A percentile compares a stretch with the other conserved stretches of the same genome.
phyloP scores from a whole-genome alignment of 1,140 invertebrate species.

The Temnothorax longispinosus region DNA sequence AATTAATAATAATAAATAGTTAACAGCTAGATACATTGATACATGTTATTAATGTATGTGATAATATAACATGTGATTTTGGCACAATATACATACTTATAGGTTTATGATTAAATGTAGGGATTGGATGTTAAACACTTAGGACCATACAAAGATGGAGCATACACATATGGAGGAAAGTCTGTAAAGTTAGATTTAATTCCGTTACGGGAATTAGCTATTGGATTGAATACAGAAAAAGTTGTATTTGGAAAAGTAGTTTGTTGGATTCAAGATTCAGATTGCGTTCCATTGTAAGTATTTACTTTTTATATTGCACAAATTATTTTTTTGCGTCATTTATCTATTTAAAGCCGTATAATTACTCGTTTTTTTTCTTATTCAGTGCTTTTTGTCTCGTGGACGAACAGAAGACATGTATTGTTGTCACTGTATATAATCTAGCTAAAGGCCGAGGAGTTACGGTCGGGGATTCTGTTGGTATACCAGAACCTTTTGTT shows the following conservation, averaged over 20 bases:
- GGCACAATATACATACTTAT: slow-evolving; percentile 69
- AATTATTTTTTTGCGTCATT: not conserved
- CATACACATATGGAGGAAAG: slow-evolving; percentile 86
- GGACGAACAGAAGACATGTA: slow-evolving; percentile 90
- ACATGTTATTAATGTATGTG: not conserved
- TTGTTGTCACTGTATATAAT: slow-evolving; percentile 94
- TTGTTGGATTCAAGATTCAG: slow-evolving; percentile 91
- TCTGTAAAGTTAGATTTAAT: slow-evolving; percentile 86
- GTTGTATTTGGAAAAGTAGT: slow-evolving; percentile 93
- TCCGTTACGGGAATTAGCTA: slow-evolving; percentile 85
- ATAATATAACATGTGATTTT: slow-evolving; percentile 61
- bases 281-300: slow-evolving; percentile 92
- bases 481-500: slow-evolving; percentile 92
- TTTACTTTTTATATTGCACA: not conserved
- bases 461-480: slow-evolving; percentile 94
- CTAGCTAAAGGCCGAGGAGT: slow-evolving; percentile 92
- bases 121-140: slow-evolving; percentile 87
- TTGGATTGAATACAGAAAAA: slow-evolving; percentile 89
- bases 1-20: slow-evolving; percentile 9
- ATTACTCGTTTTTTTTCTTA: slow-evolving; percentile 77
- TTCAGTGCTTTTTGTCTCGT: slow-evolving; percentile 92
- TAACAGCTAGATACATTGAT: slow-evolving; percentile 1
- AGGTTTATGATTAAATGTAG: slow-evolving; percentile 79
- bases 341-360: slow-evolving; percentile 37
- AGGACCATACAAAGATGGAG: slow-evolving; percentile 88